These are phyloP conservation scores for Phrynosoma blainvillii DNA, from an alignment of 2,113 vertebrate species.

Conservation along the genomic window DNA sequence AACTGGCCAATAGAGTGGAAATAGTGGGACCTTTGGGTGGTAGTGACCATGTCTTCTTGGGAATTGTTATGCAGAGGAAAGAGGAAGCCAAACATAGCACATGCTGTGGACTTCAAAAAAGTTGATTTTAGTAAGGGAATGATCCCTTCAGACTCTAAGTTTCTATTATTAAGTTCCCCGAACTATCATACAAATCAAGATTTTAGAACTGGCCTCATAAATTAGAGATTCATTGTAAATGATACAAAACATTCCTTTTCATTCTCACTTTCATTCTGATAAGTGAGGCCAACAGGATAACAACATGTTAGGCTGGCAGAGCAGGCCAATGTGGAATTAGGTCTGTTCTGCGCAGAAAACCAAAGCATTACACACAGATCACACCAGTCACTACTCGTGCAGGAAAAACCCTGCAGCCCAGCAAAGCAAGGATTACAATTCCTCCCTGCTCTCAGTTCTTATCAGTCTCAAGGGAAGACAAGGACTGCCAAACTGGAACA, in stretches of 20 bases:
- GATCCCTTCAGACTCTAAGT: too few relatives aligned
- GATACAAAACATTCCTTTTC: background rate
- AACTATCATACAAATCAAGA: background rate
- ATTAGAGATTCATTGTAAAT: background rate
- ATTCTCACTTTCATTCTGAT: background rate
- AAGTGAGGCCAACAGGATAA: too few relatives aligned
- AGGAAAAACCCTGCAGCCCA: background rate
- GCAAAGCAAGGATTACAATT: conserved; percentile 7
- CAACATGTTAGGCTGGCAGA: too few relatives aligned
- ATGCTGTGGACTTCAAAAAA: too few relatives aligned
- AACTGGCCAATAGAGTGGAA: too few relatives aligned
- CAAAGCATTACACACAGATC: background rate
- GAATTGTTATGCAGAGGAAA: too few relatives aligned
- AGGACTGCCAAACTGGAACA: conserved; percentile 25
- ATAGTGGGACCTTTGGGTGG: too few relatives aligned
- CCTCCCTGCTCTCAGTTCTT: conserved; percentile 1
- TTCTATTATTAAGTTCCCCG: background rate
- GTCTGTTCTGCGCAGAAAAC: background rate
- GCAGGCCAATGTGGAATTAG: background rate
- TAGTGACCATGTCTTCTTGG: too few relatives aligned
- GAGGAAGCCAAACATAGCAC: too few relatives aligned
- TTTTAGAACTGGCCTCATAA: too few relatives aligned
- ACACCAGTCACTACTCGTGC: background rate
- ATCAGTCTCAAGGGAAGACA: conserved; percentile 25
- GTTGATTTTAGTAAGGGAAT: too few relatives aligned